Evolutionary conservation across 2,113 vertebrate species (phyloP).

Genomic region (Hylia prasina): DNA sequence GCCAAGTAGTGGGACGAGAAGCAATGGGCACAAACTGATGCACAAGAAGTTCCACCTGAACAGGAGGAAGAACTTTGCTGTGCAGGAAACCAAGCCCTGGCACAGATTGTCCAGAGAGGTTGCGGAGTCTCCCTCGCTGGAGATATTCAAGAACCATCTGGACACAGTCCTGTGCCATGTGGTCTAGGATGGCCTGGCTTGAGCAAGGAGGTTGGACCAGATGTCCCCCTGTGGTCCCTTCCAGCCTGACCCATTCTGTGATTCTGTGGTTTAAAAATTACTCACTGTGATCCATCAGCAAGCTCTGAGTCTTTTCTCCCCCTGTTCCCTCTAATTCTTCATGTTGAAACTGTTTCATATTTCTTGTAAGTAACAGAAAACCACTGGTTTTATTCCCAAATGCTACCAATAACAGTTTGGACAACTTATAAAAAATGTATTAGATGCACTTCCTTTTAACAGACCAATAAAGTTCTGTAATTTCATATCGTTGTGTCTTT

Average conservation of each 20-base stretch:
- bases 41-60: neutral
- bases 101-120: neutral
- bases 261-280: neutral
- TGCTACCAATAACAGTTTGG: constrained; percentile 38
- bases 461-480: constrained; percentile 71
- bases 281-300: constrained; percentile 38
- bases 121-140: neutral
- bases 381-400: constrained; percentile 48
- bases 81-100: neutral
- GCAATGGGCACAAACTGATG: too few species aligned
- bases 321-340: neutral
- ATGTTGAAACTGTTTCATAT: neutral
- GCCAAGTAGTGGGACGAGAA: rapidly evolving
- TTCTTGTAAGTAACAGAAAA: constrained; percentile 54
- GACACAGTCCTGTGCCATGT: neutral
- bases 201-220: neutral
- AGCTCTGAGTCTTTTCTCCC: neutral
- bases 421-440: constrained; percentile 33
- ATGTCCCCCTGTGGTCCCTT: neutral
- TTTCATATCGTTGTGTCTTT: constrained; percentile 54
- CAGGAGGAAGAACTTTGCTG: neutral
- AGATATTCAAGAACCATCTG: neutral
- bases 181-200: neutral
- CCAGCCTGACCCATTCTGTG: neutral
- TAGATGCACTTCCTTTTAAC: constrained; percentile 59